Conservation (phyloP, 2,113 vertebrate species). For the Ahaetulla prasina region DNA sequence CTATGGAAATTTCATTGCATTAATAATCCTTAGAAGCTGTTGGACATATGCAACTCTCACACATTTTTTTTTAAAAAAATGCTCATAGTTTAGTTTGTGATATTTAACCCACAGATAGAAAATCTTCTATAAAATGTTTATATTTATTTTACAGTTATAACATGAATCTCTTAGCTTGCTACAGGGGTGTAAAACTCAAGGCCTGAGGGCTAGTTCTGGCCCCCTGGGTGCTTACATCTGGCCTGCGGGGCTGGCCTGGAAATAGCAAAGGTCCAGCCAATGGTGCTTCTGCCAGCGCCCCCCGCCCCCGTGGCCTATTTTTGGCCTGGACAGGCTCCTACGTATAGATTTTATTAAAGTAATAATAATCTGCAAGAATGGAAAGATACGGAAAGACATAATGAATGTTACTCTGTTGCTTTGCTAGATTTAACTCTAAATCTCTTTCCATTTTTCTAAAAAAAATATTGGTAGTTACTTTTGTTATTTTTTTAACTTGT, state of each 20-base stretch:
- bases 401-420: not conserved
- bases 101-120: conserved; percentile 1
- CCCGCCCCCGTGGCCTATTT: no score
- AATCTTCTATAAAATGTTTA: conserved; percentile 9
- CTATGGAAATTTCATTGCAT: not conserved
- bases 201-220: no score
- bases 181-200: no score
- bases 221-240: no score
- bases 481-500: not conserved
- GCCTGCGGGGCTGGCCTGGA: no score
- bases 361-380: not conserved
- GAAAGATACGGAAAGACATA: not conserved
- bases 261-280: no score
- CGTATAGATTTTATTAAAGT: not conserved
- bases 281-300: no score
- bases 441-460: not conserved
- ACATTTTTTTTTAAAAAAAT: conserved; percentile 4
- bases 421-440: not conserved
- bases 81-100: not conserved
- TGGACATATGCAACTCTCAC: not conserved
- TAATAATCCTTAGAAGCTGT: conserved; percentile 14
- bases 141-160: conserved; percentile 5
- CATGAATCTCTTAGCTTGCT: not conserved
- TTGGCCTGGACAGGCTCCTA: no score
- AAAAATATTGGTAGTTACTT: not conserved